Base-by-base conservation (phyloP, 1,140 invertebrate species). In the Lepidotrigona ventralis region DNA sequence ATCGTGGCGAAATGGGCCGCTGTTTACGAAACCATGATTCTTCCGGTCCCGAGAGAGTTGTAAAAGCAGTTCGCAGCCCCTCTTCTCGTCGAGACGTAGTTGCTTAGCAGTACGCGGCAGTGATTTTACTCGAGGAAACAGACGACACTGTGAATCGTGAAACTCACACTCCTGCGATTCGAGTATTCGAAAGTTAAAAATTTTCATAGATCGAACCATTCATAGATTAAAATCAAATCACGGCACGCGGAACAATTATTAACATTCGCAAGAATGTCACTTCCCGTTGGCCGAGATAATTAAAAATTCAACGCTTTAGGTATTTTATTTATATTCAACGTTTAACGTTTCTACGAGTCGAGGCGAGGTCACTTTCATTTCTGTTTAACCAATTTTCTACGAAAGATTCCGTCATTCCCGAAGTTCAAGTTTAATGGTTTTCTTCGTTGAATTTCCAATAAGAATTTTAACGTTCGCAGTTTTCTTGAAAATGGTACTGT, bases 1-100 rank as follows among this genome's bases (percentile, higher is more conserved):
- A 63, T 33, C 51, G 60, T n/a, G 51, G 72, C 63, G 79, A 81
- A 75, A 81, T 64, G 72, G 79, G 79, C 79, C 72, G 68, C 79
- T 76, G 79, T 81, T 81, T 81, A 81, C 79, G 79, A 81, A 81
- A 81, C 79, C 79, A 81, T 81, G 72, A 81, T 76, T 81, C 78
- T 84, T 84, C 78, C 33, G 39, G 70, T 51, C 76, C 26, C 76
- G 29, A 53, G 76, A 69, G 81, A 54, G 76, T 83, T 83, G 81
- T 83, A 79, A 75, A 71, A 68, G 68, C 68, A 53, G 81, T 79
- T 83, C 29, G 68, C 76, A 54, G 58, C n/a, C 51, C 75, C 33
- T 81, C 72, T 66, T 64, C 60, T 75, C 79, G 79, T 75, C 66
- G 79, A 56, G 66, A 75, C 71, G 51, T n/a, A 39, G 54, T 51